Evolutionary conservation across 2,113 vertebrate genomes (phyloP), one percentile per base, ranked within the genome.

Genomic region (Colius striatus): DNA sequence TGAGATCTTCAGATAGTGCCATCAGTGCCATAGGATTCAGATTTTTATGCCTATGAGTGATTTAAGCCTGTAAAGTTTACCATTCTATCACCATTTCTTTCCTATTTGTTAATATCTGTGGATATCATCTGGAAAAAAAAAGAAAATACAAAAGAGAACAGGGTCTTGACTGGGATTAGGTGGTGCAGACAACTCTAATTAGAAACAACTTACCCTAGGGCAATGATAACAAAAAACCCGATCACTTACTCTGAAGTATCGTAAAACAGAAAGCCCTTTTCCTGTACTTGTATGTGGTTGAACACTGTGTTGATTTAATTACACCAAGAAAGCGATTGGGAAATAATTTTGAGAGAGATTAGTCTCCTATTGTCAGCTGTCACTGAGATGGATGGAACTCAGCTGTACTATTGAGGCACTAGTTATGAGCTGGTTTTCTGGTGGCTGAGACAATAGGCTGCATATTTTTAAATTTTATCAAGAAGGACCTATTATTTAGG

Each of bases 401-500:
- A 82, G 87, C 45, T 91, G 95, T 85, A 68, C 38, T 62, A 32
- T 53, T 89, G 89, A 96, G 95, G 73, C 26, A 84, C 48, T 83
- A 96, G 95, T 95, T 92, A 71, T 61, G 72, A 71, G 34, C 75
- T 78, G 45, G 83, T 89, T 87, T 93, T 88, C 91, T 96, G 92
- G 86, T 84, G 63, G 79, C 77, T 94, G 92, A 96, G 89, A 98
- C 97, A 97, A 96, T 87, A 87, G 88, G 84, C 84, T 94, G 93
- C 87, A 92, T 96, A 94, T 95, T 97, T 98, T 97, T 83, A 95
- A 97, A 97, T 95, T 96, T 85, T 95, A 97, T 96, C 84, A 94
- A 94, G 96, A 94, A 95, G 91, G 93, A 76, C 92, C 91, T 97
- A 94, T 98, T 97, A 97, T 97, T 98, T 97, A 97, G 95, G 91